These are phyloP conservation scores for Thera britannica DNA, from an alignment of 2,888 invertebrate genomes.

Conservation along the genomic window DNA sequence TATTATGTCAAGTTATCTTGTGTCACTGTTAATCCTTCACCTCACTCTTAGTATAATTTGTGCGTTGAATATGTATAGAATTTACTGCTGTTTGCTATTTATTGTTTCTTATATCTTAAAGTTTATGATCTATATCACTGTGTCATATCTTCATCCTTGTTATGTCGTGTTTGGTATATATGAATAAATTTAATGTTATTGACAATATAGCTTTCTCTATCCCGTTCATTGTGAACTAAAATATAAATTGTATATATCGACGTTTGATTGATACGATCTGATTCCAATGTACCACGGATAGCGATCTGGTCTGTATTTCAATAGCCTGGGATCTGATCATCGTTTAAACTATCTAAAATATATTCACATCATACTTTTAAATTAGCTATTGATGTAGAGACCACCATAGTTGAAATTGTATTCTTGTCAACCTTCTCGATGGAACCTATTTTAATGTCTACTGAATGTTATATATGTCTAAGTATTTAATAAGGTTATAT, in stretches of 20 bases:
- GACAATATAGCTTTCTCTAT: slow-evolving; percentile 77
- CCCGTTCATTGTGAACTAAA: slow-evolving; percentile 50
- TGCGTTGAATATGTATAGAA: slow-evolving; percentile 64
- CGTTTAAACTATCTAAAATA: slow-evolving; percentile 9
- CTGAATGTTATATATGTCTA: slow-evolving; percentile 84
- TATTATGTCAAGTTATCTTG: slow-evolving; percentile 61
- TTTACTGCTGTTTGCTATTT: slow-evolving; percentile 65
- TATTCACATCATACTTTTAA: slow-evolving; percentile 24
- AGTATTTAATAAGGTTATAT: slow-evolving; percentile 71
- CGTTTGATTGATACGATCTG: slow-evolving; percentile 56
- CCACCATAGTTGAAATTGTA: slow-evolving; percentile 56
- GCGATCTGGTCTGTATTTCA: slow-evolving; percentile 61
- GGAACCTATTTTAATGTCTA: slow-evolving; percentile 78
- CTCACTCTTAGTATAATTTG: slow-evolving; percentile 56
- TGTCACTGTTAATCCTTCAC: slow-evolving; percentile 72
- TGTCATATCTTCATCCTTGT: slow-evolving; percentile 79
- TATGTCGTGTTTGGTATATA: slow-evolving; percentile 72
- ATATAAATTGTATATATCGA: slow-evolving; percentile 63
- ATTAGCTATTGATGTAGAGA: slow-evolving; percentile 62
- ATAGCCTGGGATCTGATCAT: slow-evolving; percentile 47
- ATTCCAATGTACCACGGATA: slow-evolving; percentile 53
- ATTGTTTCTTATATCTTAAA: slow-evolving; percentile 48
- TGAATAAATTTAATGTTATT: slow-evolving; percentile 72
- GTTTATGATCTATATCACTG: slow-evolving; percentile 70
- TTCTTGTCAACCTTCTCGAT: slow-evolving; percentile 68